Conservation (phyloP, 2,888 invertebrate species). For the Melanotus villosus region DNA sequence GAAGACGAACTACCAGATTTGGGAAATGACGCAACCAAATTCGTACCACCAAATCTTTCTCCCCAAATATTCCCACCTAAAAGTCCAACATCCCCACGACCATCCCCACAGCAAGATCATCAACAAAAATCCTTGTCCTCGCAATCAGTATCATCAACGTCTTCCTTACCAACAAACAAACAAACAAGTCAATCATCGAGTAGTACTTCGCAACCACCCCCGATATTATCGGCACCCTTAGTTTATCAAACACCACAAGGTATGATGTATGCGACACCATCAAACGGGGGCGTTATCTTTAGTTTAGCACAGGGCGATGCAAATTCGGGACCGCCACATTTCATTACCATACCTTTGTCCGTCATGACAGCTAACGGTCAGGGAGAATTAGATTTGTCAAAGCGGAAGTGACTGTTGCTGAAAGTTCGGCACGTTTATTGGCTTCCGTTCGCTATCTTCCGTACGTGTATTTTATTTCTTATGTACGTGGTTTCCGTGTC, state of each 20-base stretch:
- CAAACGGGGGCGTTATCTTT: slow-evolving; percentile 68
- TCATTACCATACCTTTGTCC: slow-evolving; percentile 80
- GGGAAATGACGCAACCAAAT: slow-evolving; percentile 28
- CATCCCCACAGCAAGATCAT: slow-evolving; percentile 34
- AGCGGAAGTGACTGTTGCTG: slow-evolving; percentile 55
- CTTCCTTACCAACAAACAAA: slow-evolving; percentile 45
- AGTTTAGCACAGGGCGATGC: slow-evolving; percentile 64
- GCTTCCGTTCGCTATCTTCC: slow-evolving; percentile 44
- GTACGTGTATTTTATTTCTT: slow-evolving; percentile 41
- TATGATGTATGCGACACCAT: slow-evolving; percentile 69
- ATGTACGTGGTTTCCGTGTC: slow-evolving; percentile 48
- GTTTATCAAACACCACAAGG: slow-evolving; percentile 69
- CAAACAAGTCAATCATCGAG: slow-evolving; percentile 33
- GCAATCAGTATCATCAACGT: slow-evolving; percentile 46
- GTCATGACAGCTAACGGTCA: slow-evolving; percentile 70
- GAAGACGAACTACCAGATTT: slow-evolving; percentile 60
- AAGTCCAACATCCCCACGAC: slow-evolving; percentile 37
- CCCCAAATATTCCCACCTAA: slow-evolving; percentile 38
- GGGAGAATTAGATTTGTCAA: slow-evolving; percentile 55
- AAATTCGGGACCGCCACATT: slow-evolving; percentile 72
- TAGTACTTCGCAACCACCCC: slow-evolving; percentile 51
- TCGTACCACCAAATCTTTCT: slow-evolving; percentile 10
- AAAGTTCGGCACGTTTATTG: slow-evolving; percentile 53
- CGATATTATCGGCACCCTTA: slow-evolving; percentile 55
- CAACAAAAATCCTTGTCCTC: slow-evolving; percentile 39